A percentile compares a stretch with the other conserved stretches of the same genome.
These are phyloP conservation scores for Gadopsis marmoratus DNA, from an alignment of 2,797 vertebrate genomes.

Conservation along the genomic window DNA sequence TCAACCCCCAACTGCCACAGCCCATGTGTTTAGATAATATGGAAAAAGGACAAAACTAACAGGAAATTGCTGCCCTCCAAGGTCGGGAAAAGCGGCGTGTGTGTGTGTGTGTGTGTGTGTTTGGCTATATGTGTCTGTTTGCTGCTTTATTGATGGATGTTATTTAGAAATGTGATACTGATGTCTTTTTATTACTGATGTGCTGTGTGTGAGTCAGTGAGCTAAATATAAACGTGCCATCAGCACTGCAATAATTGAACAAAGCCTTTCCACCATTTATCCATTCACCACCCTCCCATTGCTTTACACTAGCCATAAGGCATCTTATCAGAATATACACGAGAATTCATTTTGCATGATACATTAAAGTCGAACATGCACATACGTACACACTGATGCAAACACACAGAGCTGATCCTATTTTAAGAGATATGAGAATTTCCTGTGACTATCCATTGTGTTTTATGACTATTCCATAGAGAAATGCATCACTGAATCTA, in stretches of 20 bases:
- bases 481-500: slow-evolving; percentile 3
- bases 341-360: neutral
- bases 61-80: neutral
- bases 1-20: slow-evolving; percentile 16
- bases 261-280: slow-evolving; percentile 44
- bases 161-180: slow-evolving; percentile 17
- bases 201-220: slow-evolving; percentile 49
- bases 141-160: slow-evolving; percentile 14
- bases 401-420: slow-evolving; percentile 16
- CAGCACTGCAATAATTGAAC: slow-evolving; percentile 48
- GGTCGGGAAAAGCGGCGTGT: neutral
- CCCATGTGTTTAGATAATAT: slow-evolving; percentile 20
- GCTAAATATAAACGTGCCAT: slow-evolving; percentile 67
- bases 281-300: slow-evolving; percentile 16
- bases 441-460: slow-evolving; percentile 26
- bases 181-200: slow-evolving; percentile 35
- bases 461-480: slow-evolving; percentile 23
- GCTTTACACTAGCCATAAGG: neutral
- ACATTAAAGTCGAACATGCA: slow-evolving; percentile 9
- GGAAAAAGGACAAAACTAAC: slow-evolving; percentile 11
- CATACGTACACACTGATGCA: slow-evolving; percentile 17
- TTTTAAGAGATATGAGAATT: slow-evolving; percentile 50
- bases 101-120: neutral
- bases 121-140: neutral
- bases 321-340: slow-evolving; percentile 18